Conservation (phyloP, 92 coral and sea anemone species). For the Muricea muricata region DNA sequence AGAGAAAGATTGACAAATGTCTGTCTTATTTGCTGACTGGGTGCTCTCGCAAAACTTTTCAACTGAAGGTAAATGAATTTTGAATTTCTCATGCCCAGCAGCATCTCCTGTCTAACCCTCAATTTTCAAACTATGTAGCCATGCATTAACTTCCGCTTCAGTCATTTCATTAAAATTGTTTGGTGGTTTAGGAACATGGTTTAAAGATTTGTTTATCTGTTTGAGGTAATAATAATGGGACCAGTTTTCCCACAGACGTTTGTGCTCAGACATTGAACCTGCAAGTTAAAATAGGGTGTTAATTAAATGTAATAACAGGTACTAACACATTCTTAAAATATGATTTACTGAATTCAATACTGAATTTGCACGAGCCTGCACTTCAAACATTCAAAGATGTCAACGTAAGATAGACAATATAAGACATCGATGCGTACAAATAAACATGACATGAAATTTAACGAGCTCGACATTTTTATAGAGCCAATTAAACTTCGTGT, state of each 20-base stretch:
- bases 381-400: too few relatives aligned
- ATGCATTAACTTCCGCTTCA: constrained; percentile 32
- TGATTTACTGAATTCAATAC: too few relatives aligned
- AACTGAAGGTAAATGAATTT: not conserved
- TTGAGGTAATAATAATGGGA: not conserved
- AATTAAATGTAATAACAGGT: too few relatives aligned
- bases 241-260: constrained; percentile 28
- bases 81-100: not conserved
- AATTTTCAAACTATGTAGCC: constrained; percentile 28
- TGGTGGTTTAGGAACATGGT: constrained; percentile 29
- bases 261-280: constrained; percentile 39
- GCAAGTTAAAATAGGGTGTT: too few relatives aligned
- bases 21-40: not conserved
- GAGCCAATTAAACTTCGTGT: too few relatives aligned
- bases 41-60: not conserved
- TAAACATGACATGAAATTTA: too few relatives aligned
- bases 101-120: not conserved
- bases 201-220: not conserved
- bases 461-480: too few relatives aligned
- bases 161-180: constrained; percentile 28
- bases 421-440: too few relatives aligned
- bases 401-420: too few relatives aligned
- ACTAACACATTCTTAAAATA: too few relatives aligned
- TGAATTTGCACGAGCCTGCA: too few relatives aligned
- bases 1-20: not conserved